Base-by-base conservation (phyloP, 1,140 invertebrate genomes). In the Armadillidium nasatum region DNA sequence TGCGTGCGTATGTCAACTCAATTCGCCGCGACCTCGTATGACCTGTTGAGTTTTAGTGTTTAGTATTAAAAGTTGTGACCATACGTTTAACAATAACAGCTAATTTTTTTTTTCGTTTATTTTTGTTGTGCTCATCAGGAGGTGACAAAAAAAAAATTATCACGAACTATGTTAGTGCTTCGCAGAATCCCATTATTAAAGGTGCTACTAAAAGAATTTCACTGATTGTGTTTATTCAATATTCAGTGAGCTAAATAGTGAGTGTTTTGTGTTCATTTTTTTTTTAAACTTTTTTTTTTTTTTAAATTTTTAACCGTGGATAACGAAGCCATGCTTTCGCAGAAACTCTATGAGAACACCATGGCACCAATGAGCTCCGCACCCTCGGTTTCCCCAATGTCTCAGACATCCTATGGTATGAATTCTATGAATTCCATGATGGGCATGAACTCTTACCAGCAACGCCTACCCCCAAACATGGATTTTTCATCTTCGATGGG, bases 391-490 rank as follows among this genome's bases (percentile, higher is more conserved):
- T 80, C 79, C 15, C 79, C 79, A 46, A 80, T 80, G 79, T 76
- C 79, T 15, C 79, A 80, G 70, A 73, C 71, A 44, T 74, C 77
- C 10, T 80, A 80, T 72, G 76, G 76, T 45, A 79, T 79, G 78
- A 79, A 79, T 72, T 72, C 76, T 15, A 80, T 80, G 79, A 80
- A 80, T 68, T 72, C 74, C 72, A 78, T 78, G 77, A 80, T 80
- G 79, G 77, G 77, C 67, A 80, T 80, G 79, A 76, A 76, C 71
- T 71, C 76, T 6, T 80, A 80, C 69, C 79, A 78, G 60, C 79
- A 80, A 77, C 79, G 79, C 60, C 69, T 80, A 44, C 79, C 79
- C 44, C 79, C 79, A 44, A 80, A 80, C 72, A 80, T 80, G 79
- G 79, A 80, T 67, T 80, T 80, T 74, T 78, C 79, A 15, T 78